phyloP scores from a whole-genome alignment of 2,797 vertebrate genomes.

The Liasis olivaceus region DNA sequence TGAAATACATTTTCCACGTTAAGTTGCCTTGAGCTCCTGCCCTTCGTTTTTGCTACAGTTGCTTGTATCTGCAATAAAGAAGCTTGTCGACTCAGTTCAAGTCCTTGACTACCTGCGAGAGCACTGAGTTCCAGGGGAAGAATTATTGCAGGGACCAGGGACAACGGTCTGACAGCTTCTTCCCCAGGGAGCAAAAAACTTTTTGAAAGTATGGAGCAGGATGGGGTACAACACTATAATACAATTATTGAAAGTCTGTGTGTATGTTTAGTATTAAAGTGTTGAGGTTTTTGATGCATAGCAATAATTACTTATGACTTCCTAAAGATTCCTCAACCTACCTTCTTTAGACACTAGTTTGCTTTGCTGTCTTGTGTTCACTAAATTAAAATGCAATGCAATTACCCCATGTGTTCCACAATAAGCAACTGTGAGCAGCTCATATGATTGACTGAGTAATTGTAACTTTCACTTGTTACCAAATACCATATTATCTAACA shows the following conservation, averaged over 20 bases:
- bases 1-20: background rate
- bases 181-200: background rate
- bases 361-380: background rate
- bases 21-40: background rate
- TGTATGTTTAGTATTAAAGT: background rate
- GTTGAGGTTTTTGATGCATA: background rate
- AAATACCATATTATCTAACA: background rate
- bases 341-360: background rate
- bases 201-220: background rate
- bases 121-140: background rate
- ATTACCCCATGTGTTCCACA: background rate
- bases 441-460: background rate
- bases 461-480: background rate
- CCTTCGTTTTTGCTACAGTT: background rate
- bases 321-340: background rate
- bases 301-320: background rate
- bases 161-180: background rate
- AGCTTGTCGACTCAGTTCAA: background rate
- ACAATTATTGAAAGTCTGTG: background rate
- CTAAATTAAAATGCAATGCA: background rate
- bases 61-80: background rate
- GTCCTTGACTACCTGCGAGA: background rate
- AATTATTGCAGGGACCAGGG: background rate
- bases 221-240: background rate
- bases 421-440: background rate